A percentile compares a stretch with the other conserved stretches of the same genome.
Conservation (phyloP, 2,113 vertebrate genomes). For the Tachycineta bicolor region DNA sequence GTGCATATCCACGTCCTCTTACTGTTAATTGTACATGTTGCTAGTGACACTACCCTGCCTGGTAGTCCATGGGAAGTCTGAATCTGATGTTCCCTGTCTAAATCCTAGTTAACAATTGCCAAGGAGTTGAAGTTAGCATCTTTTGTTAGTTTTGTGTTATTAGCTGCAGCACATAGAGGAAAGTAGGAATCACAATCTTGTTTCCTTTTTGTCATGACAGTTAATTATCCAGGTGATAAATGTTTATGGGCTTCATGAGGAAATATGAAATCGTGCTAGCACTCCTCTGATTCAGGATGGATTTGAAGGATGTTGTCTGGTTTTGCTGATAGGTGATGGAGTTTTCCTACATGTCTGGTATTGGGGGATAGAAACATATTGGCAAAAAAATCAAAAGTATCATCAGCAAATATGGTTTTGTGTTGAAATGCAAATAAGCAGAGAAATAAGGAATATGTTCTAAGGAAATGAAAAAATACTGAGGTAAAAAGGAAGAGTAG, state of each 20-base stretch:
- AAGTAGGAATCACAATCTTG: neutral
- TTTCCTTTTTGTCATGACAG: neutral
- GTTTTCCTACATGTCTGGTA: neutral
- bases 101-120: neutral
- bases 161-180: neutral
- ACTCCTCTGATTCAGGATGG: neutral
- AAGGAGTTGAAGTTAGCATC: neutral
- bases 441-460: neutral
- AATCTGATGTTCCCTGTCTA: neutral
- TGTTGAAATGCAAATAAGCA: neutral
- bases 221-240: neutral
- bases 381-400: neutral
- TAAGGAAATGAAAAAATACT: neutral
- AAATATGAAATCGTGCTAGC: neutral
- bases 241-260: neutral
- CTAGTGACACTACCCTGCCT: neutral
- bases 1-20: neutral
- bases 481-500: neutral
- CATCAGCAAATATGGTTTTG: neutral
- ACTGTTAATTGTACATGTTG: neutral
- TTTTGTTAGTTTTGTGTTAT: neutral
- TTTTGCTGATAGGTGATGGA: neutral
- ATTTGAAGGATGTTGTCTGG: neutral
- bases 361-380: neutral
- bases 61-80: neutral